Percentiles rank a stretch among this genome's conserved stretches.
Conservation (phyloP, 2,797 vertebrate species). For the Yasuhikotakia modesta region DNA sequence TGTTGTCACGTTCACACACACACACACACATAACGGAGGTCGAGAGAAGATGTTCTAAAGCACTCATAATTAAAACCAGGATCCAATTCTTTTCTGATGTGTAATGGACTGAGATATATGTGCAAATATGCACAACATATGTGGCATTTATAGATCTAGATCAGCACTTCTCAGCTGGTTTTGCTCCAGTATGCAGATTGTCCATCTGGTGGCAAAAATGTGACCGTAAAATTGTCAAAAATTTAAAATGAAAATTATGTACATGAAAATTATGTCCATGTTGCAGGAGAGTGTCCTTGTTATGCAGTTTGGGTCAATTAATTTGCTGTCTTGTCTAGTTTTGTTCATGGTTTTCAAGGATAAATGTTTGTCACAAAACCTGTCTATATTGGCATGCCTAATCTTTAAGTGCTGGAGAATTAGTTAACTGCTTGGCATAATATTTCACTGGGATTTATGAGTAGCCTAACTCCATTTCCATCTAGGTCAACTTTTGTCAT, state of each 20-base stretch:
- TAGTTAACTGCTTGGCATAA: not conserved
- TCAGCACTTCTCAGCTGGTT: not conserved
- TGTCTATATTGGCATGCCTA: too few relatives aligned
- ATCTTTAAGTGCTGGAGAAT: too few relatives aligned
- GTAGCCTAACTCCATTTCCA: not conserved
- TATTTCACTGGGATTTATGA: not conserved
- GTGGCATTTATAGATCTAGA: not conserved
- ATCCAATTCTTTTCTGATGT: slow-evolving; percentile 31
- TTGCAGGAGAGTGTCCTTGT: not conserved
- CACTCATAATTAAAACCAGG: slow-evolving; percentile 30
- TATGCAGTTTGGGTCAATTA: not conserved
- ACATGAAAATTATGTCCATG: too few relatives aligned
- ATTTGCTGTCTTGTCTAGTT: not conserved
- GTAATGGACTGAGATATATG: slow-evolving; percentile 6
- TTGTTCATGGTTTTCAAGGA: not conserved
- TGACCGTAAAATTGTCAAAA: not conserved
- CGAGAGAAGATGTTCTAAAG: slow-evolving; percentile 14
- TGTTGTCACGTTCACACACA: not conserved
- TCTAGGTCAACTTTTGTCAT: slow-evolving; percentile 82
- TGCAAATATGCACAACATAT: slow-evolving; percentile 7
- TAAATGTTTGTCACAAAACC: not conserved
- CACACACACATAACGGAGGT: not conserved
- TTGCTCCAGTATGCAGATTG: not conserved
- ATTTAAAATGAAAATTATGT: too few relatives aligned
- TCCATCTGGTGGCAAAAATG: too few relatives aligned